Evolutionary conservation across 2,797 vertebrate genomes (phyloP), one percentile per base, ranked within the genome.

Genomic region (Aselliscus stoliczkanus): DNA sequence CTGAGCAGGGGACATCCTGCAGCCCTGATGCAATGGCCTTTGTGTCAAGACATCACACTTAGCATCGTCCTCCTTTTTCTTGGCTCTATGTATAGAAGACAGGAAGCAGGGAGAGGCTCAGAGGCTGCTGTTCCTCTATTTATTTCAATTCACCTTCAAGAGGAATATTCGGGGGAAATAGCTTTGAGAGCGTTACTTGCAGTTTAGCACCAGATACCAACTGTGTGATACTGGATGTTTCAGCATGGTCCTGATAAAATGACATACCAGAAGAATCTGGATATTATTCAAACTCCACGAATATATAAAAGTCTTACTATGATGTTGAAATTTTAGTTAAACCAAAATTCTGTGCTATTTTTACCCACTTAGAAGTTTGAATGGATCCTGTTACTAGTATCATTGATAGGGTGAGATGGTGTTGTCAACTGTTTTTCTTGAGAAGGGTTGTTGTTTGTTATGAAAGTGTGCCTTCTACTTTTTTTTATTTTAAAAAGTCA

Each of bases 301-400:
- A 64, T 62, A 81, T 7, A 56, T 58, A 23, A 60, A 90, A 69
- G 17, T 60, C 79, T 73, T 75, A 83, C 6, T 75, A 27, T 34
- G 31, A 76, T 56, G 21, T 23, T 87, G 81, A 83, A 87, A 94
- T 87, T 65, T 73, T 92, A 76, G 50, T 52, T 70, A 94, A 88
- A 60, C 72, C 52, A 84, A 84, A 90, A 56, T 77, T 25, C 17
- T 60, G 23, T 8, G 20, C 62, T 70, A 56, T 77, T 86, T 76
- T 96, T 34, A 93, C 31, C 73, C 56, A 80, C 6, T 39, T 27
- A 58, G 73, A 64, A 7, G 90, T 69, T 90, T 90, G 81, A 64
- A 54, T 64, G 52, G 27, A 58, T 77, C 23, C 7, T 83, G 23
- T 60, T n/a, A 9, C 80, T 42, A 54, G 23, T 54, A 29, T 73